Base-by-base conservation (phyloP, 2,113 vertebrate species). In the Alligator mississippiensis region DNA sequence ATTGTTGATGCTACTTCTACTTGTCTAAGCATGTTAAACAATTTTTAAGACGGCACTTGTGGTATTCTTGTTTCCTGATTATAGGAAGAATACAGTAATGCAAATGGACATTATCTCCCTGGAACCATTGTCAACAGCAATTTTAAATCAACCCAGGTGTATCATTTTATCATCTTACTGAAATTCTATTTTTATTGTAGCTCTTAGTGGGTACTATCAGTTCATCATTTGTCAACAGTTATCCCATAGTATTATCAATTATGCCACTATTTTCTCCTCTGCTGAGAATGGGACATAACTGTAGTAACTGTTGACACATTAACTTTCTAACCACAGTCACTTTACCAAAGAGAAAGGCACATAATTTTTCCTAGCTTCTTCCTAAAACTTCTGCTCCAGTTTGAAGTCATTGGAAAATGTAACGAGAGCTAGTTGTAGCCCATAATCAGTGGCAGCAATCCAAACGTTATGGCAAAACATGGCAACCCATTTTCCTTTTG, bases 161-260 rank as follows among this genome's bases (percentile, higher is more conserved):
- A 9, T 28, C 60, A 80, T 38, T 28, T 63, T 88, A 82, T 77
- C 66, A 47, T 25, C 22, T 0, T 77, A 62, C 66, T 60, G 17
- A 82, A 80, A 63, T 57, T 63, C 68, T 72, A 11, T 25, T 62
- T 34, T 80, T 18, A 54, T 30, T 75, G 25, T 54, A 5, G 25
- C 18, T 59, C 2, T 81, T 87, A 6, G 22, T 22, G 58, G 77
- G 16, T 72, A 38, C 24, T 58, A 55, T 5, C 34, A 17, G 12
- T 66, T 82, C 0, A 10, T 0, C 64, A 59, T 11, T 63, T 77
- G 47, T 0, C 8, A 62, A 15, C 3, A 27, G 0, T 54, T 75
- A 24, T 6, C 70, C 28, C 2, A 15, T 30, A 74, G 70, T 34
- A 30, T 30, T 70, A 16, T 70, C 34, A 11, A 0, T 60, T 89